A percentile compares a stretch with the other conserved stretches of the same genome.
phyloP scores from a whole-genome alignment of 2,113 vertebrate genomes.

The Marcusenius ussheri region DNA sequence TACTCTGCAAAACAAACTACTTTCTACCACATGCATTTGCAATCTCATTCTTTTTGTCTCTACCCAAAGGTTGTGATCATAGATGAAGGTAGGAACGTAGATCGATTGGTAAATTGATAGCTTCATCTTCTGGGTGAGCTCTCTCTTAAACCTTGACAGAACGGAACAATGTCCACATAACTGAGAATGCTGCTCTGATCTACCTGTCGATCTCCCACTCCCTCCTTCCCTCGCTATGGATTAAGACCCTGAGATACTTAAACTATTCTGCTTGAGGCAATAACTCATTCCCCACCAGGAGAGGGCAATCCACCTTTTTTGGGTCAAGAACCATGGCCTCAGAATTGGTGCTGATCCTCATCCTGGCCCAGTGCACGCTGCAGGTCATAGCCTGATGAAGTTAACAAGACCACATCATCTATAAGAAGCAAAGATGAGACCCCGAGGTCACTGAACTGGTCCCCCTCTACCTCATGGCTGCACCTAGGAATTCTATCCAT shows the following conservation, averaged over 20 bases:
- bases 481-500: too few species aligned
- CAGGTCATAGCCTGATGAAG: not conserved
- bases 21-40: not conserved
- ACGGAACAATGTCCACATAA: not conserved
- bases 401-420: not conserved
- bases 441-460: not conserved
- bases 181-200: not conserved
- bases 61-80: not conserved
- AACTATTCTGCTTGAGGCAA: not conserved
- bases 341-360: not conserved
- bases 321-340: not conserved
- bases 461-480: too few species aligned
- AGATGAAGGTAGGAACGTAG: not conserved
- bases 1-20: not conserved
- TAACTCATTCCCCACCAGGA: not conserved
- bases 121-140: not conserved
- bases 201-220: not conserved
- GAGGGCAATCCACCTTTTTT: not conserved
- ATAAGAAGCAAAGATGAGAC: not conserved
- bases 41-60: not conserved
- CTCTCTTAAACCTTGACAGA: not conserved
- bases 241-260: not conserved
- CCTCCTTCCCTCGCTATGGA: not conserved
- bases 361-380: not conserved
- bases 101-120: not conserved